Evolutionary conservation across 2,888 invertebrate species (phyloP), one percentile per base, ranked within the genome.

Genomic region (Hartigia nigra): DNA sequence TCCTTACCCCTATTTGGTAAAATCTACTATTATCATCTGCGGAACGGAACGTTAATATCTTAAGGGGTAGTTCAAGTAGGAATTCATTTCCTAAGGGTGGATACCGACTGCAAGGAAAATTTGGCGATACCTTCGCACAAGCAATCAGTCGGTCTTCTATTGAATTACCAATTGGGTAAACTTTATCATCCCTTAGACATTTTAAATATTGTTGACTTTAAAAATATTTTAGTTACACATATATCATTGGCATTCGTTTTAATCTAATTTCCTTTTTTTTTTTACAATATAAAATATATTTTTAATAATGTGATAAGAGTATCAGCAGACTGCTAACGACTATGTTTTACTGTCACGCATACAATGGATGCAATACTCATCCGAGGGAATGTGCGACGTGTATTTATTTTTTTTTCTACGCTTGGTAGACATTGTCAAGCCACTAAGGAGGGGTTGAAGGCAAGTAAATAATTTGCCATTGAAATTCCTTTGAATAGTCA

Each of bases 401-500:
- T 23, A 35, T 4, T 34, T 34, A n/a, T n/a, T 55, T 9, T 23
- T 55, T 23, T 55, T 55, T 9, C 55, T 3, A 23, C 23, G 23
- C 2, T 14, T 23, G 23, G 23, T 23, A 55, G 23, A 23, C 9
- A 23, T 55, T 23, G 55, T 0, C 55, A 34, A 32, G 31, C 31
- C 31, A 14, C 31, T 32, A 31, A 72, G 75, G 36, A 34, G 36
- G 36, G 37, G 9, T 12, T 37, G 75, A 75, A 77, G 76, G 79
- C 77, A 72, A 83, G 85, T 84, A 85, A 87, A 88, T 89, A 90
- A 90, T 89, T 90, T 89, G 86, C 89, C 87, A 90, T 90, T 89
- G 90, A 90, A 90, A 88, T 90, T 84, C 83, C 80, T 82, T 72
- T 90, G 90, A 90, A 91, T 90, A 85, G 36, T 12, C 72, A 34